Percentiles rank a stretch among this genome's conserved stretches.
Evolutionary conservation across 2,113 vertebrate genomes (phyloP).

Genomic region (Empidonax alnorum): DNA sequence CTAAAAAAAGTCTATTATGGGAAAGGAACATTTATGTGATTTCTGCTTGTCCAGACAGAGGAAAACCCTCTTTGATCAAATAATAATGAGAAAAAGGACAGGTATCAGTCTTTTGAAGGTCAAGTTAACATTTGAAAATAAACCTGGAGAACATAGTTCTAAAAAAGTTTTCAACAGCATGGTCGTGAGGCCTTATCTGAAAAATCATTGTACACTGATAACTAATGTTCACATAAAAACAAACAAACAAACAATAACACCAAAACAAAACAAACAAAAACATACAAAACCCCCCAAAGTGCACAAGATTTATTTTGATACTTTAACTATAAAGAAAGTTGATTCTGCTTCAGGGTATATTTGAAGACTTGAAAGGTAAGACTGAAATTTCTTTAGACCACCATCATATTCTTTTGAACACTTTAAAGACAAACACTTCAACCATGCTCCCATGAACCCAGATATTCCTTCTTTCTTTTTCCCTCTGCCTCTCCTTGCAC

Average conservation of each 20-base stretch:
- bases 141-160: neutral
- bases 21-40: neutral
- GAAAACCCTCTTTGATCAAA: neutral
- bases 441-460: neutral
- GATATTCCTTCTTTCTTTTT: neutral
- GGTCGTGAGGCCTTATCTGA: neutral
- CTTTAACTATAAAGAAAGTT: constrained; percentile 28
- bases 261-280: neutral
- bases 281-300: neutral
- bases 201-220: neutral
- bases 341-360: constrained; percentile 17
- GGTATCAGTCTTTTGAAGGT: neutral
- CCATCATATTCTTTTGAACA: neutral
- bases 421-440: constrained; percentile 44
- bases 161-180: neutral
- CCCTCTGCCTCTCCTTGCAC: neutral
- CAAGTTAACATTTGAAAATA: neutral
- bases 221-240: neutral
- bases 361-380: neutral
- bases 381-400: constrained; percentile 31
- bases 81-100: neutral
- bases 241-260: accelerated
- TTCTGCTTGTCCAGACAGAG: neutral
- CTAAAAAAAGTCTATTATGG: neutral
- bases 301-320: constrained; percentile 11